Percentiles rank a stretch among this genome's conserved stretches.
Evolutionary conservation across 2,797 vertebrate genomes (phyloP).

Genomic region (Falco berigora): DNA sequence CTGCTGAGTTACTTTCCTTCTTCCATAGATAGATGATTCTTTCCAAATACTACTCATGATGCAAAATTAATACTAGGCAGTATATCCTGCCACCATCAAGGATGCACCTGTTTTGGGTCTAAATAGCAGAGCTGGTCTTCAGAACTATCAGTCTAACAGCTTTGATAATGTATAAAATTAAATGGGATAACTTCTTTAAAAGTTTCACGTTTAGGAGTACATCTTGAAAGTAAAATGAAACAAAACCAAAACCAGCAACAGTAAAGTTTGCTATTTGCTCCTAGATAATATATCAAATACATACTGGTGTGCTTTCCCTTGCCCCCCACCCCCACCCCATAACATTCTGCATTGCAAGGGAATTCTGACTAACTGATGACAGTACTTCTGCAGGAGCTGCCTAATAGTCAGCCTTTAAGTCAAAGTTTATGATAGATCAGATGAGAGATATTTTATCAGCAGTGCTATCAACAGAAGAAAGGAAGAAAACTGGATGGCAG

Average conservation of each 20-base stretch:
- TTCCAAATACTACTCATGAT: neutral
- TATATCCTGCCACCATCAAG: neutral
- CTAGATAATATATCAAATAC: neutral
- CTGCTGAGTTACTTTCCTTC: neutral
- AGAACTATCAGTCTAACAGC: neutral
- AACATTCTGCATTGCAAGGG: neutral
- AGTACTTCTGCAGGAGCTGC: neutral
- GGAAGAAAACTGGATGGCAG: neutral
- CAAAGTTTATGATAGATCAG: neutral
- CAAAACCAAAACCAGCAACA: neutral
- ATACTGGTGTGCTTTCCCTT: neutral
- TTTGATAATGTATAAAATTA: neutral
- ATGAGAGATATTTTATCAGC: neutral
- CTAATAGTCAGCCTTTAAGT: neutral
- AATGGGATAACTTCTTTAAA: neutral
- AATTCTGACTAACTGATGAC: neutral
- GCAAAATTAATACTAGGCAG: neutral
- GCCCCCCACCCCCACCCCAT: no score
- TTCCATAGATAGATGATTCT: neutral
- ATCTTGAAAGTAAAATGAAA: neutral
- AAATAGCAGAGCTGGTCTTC: neutral
- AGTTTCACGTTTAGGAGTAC: neutral
- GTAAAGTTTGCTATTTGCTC: neutral
- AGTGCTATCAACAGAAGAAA: neutral
- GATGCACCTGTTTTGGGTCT: neutral